Evolutionary conservation across 2,113 vertebrate genomes (phyloP).

Genomic region (Chitala chitala): DNA sequence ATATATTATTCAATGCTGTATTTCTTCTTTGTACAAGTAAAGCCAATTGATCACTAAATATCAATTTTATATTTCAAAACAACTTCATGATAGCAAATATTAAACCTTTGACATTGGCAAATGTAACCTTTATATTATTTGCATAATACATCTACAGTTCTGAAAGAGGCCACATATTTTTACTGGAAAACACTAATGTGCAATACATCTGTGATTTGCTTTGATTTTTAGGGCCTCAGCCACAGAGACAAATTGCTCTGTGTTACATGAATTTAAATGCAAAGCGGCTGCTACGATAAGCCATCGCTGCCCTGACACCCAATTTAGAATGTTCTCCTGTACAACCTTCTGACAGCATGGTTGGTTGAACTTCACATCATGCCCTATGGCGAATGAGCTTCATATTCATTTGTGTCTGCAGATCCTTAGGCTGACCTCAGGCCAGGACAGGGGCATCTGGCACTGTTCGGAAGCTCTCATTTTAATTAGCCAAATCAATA

Average conservation of each 20-base stretch:
- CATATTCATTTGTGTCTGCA: slow-evolving; percentile 56
- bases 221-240: neutral
- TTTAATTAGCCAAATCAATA: slow-evolving; percentile 70
- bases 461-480: slow-evolving; percentile 53
- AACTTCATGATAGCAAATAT: neutral
- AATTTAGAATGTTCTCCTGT: neutral
- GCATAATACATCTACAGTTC: neutral
- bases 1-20: neutral
- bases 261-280: slow-evolving; percentile 1
- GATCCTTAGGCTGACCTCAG: slow-evolving; percentile 46
- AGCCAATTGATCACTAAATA: neutral
- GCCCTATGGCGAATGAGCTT: slow-evolving; percentile 34
- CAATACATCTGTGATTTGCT: neutral
- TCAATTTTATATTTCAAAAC: neutral
- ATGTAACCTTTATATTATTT: neutral
- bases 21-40: neutral
- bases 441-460: slow-evolving; percentile 56
- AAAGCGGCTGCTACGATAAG: neutral
- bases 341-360: neutral
- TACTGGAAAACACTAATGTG: neutral
- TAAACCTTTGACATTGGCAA: neutral
- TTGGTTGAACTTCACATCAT: neutral
- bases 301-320: neutral
- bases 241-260: neutral
- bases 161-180: neutral